Percentiles rank a stretch among this genome's conserved stretches.
phyloP scores from a whole-genome alignment of 2,113 vertebrate genomes.

The Mastomys coucha region DNA sequence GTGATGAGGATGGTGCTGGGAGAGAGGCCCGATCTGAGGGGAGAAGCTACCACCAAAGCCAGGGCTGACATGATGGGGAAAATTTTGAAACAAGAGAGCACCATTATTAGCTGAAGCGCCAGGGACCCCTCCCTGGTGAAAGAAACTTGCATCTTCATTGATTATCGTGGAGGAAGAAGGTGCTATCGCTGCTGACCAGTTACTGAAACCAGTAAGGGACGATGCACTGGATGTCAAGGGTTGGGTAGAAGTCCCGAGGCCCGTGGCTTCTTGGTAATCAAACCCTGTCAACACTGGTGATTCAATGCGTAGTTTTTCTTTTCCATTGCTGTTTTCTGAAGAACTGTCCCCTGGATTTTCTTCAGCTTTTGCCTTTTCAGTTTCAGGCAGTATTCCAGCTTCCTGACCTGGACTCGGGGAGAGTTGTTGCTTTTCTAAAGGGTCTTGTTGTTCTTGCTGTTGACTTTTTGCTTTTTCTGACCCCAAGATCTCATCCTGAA shows the following conservation, averaged over 20 bases:
- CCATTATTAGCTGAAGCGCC: slow-evolving; percentile 95
- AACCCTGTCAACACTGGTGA: slow-evolving; percentile 96
- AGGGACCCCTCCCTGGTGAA: slow-evolving; percentile 94
- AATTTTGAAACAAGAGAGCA: slow-evolving; percentile 98
- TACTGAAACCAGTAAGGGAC: slow-evolving; percentile 97
- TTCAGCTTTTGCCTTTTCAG: slow-evolving; percentile 93
- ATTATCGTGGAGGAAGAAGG: slow-evolving; percentile 97
- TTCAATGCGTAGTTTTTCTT: slow-evolving; percentile 97
- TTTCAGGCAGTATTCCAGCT: slow-evolving; percentile 93
- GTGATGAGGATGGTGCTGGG: slow-evolving; percentile 97
- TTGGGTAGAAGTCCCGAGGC: slow-evolving; percentile 94
- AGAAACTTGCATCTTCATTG: slow-evolving; percentile 98
- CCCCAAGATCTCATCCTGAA: slow-evolving; percentile 99
- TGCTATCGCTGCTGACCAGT: slow-evolving; percentile 98
- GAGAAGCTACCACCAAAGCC: slow-evolving; percentile 98
- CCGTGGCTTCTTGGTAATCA: slow-evolving; percentile 96
- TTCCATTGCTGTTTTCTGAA: slow-evolving; percentile 92
- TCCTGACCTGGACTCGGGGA: slow-evolving; percentile 95
- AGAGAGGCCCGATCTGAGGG: slow-evolving; percentile 96
- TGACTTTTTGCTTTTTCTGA: slow-evolving; percentile 97
- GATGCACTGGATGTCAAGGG: slow-evolving; percentile 96
- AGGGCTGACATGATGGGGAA: slow-evolving; percentile 97
- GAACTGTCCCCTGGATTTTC: slow-evolving; percentile 93
- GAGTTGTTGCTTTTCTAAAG: slow-evolving; percentile 96
- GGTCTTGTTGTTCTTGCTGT: slow-evolving; percentile 97